These are phyloP conservation scores for Catamblyrhynchus diadema DNA, from an alignment of 2,797 vertebrate genomes.

Conservation along the genomic window DNA sequence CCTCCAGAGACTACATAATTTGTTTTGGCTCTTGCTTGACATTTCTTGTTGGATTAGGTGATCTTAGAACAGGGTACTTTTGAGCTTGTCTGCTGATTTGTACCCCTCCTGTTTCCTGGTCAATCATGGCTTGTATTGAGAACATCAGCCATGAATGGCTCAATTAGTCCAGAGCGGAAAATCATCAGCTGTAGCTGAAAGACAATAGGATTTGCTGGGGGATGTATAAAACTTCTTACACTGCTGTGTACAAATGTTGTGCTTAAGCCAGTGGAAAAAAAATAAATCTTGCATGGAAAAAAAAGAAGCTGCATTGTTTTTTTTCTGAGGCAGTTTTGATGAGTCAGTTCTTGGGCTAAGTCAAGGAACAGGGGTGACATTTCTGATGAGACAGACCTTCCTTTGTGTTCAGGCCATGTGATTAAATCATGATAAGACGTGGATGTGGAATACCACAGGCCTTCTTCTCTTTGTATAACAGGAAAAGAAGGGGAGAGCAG, in stretches of 20 bases:
- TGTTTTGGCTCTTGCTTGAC: slow-evolving; percentile 30
- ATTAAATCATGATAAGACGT: neutral
- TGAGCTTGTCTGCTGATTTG: neutral
- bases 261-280: neutral
- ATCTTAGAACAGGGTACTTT: neutral
- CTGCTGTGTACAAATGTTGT: neutral
- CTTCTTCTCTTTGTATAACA: neutral
- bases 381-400: slow-evolving; percentile 31
- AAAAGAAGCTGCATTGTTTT: neutral
- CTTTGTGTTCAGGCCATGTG: slow-evolving; percentile 11
- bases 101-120: slow-evolving; percentile 34
- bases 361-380: slow-evolving; percentile 24
- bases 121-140: neutral
- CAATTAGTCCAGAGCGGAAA: neutral
- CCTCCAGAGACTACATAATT: slow-evolving; percentile 34
- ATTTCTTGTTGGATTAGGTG: slow-evolving; percentile 25
- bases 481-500: slow-evolving; percentile 10
- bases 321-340: slow-evolving; percentile 19
- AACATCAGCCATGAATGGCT: slow-evolving; percentile 2
- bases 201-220: slow-evolving; percentile 10
- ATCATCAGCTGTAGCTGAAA: neutral
- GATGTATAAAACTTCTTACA: neutral
- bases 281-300: neutral
- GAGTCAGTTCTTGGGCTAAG: slow-evolving; percentile 39
- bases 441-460: neutral